A percentile compares a stretch with the other conserved stretches of the same genome.
These are phyloP conservation scores for Otolemur garnettii DNA, from an alignment of 2,113 vertebrate species.

Conservation along the genomic window DNA sequence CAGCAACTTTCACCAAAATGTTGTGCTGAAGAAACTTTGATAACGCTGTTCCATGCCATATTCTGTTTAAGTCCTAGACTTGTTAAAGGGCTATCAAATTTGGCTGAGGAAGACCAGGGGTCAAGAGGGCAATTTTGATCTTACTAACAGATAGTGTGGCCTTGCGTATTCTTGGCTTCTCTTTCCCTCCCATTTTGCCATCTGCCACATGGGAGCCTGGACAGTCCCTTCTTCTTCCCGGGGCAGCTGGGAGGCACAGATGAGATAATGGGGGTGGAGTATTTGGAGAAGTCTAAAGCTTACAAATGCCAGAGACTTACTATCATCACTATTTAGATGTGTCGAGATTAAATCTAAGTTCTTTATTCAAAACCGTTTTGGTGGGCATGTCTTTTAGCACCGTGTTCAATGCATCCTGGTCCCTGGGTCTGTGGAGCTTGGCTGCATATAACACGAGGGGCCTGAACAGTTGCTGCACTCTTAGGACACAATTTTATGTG, in stretches of 20 bases:
- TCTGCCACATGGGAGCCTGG: not conserved
- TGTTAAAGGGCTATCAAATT: not conserved
- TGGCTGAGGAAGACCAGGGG: not conserved
- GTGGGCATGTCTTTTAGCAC: not conserved
- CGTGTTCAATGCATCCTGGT: not conserved
- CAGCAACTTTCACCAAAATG: not conserved
- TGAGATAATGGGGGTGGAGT: not conserved
- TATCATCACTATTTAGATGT: not conserved
- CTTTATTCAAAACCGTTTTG: not conserved
- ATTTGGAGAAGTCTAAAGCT: conserved; percentile 22
- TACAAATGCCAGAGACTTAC: not conserved
- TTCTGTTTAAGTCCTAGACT: not conserved
- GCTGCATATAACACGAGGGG: not conserved
- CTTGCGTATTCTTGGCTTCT: not conserved
- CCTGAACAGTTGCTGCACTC: not conserved
- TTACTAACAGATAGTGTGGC: not conserved
- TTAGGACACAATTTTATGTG: conserved; percentile 29
- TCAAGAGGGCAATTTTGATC: not conserved
- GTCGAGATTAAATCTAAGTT: conserved; percentile 13
- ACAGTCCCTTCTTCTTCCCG: not conserved
- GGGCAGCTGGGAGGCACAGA: not conserved
- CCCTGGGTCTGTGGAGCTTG: not conserved
- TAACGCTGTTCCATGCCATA: not conserved
- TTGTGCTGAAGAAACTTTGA: not conserved
- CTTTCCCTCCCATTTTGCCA: not conserved